Percentiles rank a stretch among this genome's conserved stretches.
These are phyloP conservation scores for Charadrius vociferus DNA, from an alignment of 2,113 vertebrate species.

Conservation along the genomic window DNA sequence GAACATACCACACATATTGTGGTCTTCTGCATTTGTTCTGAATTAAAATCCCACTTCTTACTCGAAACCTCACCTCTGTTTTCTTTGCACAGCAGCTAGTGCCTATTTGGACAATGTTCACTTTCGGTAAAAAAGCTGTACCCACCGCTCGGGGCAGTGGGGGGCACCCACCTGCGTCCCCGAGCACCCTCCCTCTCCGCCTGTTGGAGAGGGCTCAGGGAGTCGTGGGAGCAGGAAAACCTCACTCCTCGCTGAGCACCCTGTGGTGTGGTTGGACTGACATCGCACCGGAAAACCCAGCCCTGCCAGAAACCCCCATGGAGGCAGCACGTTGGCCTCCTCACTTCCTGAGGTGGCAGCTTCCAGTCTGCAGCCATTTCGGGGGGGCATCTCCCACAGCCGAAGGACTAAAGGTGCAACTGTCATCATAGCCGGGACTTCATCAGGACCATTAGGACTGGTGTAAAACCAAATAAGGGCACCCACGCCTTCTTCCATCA, in stretches of 20 bases:
- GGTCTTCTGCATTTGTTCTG: not conserved
- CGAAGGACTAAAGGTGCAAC: not conserved
- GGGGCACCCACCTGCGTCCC: too few species aligned
- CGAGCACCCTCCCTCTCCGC: not conserved
- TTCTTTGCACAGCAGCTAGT: not conserved
- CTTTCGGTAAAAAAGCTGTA: not conserved
- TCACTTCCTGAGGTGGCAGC: not conserved
- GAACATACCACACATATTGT: not conserved
- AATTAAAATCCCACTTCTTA: conserved; percentile 38
- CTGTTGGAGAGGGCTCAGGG: not conserved
- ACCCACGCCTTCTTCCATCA: not conserved
- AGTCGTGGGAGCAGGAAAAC: not conserved
- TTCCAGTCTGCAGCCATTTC: not conserved
- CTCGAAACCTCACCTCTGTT: not conserved
- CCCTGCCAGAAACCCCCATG: not conserved
- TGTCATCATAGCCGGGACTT: not conserved
- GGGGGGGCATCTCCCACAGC: not conserved
- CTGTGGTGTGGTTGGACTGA: fast-evolving
- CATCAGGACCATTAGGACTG: not conserved
- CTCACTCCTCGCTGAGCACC: not conserved
- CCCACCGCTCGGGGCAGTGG: fast-evolving
- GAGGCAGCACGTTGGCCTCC: not conserved
- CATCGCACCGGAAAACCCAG: not conserved
- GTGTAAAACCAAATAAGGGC: not conserved
- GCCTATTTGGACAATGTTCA: not conserved